Evolutionary conservation across 2,113 vertebrate genomes (phyloP).

Genomic region (western clawed frog (Xenopus tropicalis)): DNA sequence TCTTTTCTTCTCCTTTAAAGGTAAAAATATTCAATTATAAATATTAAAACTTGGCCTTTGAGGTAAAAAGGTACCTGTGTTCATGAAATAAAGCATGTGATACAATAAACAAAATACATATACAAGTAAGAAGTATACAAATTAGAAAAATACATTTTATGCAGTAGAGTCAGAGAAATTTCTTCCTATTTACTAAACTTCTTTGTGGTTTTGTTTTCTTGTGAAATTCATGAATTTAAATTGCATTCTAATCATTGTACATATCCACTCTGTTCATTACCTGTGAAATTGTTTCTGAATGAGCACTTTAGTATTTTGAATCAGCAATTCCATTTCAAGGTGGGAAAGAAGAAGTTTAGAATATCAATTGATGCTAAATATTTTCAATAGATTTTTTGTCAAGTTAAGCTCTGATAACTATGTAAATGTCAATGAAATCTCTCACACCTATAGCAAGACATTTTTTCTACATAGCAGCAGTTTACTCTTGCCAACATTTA

Average conservation of each 20-base stretch:
- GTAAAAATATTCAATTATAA: too few relatives aligned
- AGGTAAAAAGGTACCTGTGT: too few relatives aligned
- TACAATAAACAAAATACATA: too few relatives aligned
- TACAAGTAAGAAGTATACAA: too few relatives aligned
- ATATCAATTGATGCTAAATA: slow-evolving; percentile 1
- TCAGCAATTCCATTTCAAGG: slow-evolving; percentile 11
- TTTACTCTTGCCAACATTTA: not conserved
- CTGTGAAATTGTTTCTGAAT: slow-evolving; percentile 38
- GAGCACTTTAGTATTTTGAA: slow-evolving; percentile 26
- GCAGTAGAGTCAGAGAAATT: not conserved
- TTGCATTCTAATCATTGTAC: slow-evolving; percentile 33
- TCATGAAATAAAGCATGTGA: too few relatives aligned
- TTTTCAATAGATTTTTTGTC: not conserved
- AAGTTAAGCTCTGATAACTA: too few relatives aligned
- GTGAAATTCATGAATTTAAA: slow-evolving; percentile 42
- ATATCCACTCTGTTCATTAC: slow-evolving; percentile 28
- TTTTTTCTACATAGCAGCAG: not conserved
- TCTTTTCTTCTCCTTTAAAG: too few relatives aligned
- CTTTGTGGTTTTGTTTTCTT: slow-evolving; percentile 18
- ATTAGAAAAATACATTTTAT: not conserved
- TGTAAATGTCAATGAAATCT: too few relatives aligned
- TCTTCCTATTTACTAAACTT: slow-evolving; percentile 22
- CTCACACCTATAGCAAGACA: not conserved
- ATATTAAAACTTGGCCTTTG: too few relatives aligned
- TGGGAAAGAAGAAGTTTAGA: slow-evolving; percentile 14